Evolutionary conservation across 2,113 vertebrate genomes (phyloP).

Genomic region (Furnarius figulus): DNA sequence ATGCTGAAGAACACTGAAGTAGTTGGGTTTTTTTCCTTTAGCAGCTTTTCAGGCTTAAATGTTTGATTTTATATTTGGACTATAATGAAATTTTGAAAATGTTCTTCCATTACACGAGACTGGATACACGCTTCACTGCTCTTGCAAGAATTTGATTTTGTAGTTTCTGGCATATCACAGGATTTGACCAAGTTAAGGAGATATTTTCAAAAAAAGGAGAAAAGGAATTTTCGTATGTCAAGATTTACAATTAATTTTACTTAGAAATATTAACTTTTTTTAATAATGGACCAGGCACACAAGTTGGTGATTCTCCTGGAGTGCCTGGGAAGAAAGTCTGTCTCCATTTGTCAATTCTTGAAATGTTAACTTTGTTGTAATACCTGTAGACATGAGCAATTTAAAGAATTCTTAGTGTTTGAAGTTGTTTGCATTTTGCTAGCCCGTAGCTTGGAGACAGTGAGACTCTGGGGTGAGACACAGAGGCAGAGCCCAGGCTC

Average conservation of each 20-base stretch:
- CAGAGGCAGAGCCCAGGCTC: constrained; percentile 36
- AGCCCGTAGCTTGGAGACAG: constrained; percentile 56
- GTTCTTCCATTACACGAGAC: constrained; percentile 70
- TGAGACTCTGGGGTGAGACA: constrained; percentile 17
- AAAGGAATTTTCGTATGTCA: constrained; percentile 64
- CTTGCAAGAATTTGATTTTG: constrained; percentile 65
- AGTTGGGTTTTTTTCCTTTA: constrained; percentile 54
- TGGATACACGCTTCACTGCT: constrained; percentile 60
- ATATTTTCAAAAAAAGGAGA: constrained; percentile 66
- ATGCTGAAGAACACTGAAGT: constrained; percentile 67
- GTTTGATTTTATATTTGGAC: constrained; percentile 75
- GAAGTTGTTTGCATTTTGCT: constrained; percentile 68
- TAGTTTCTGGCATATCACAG: constrained; percentile 71
- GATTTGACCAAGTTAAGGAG: constrained; percentile 73
- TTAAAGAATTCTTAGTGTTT: constrained; percentile 72
- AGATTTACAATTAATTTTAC: constrained; percentile 70
- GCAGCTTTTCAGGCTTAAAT: constrained; percentile 71
- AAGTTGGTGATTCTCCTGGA: constrained; percentile 38
- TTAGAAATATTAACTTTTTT: constrained; percentile 64
- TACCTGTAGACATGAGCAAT: constrained; percentile 67
- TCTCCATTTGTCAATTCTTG: constrained; percentile 62
- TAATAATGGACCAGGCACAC: constrained; percentile 35
- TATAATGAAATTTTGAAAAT: constrained; percentile 69
- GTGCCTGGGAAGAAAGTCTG: constrained; percentile 51
- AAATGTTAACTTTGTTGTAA: constrained; percentile 68